Evolutionary conservation across 2,888 invertebrate species (phyloP).

Genomic region (Amiota communis): DNA sequence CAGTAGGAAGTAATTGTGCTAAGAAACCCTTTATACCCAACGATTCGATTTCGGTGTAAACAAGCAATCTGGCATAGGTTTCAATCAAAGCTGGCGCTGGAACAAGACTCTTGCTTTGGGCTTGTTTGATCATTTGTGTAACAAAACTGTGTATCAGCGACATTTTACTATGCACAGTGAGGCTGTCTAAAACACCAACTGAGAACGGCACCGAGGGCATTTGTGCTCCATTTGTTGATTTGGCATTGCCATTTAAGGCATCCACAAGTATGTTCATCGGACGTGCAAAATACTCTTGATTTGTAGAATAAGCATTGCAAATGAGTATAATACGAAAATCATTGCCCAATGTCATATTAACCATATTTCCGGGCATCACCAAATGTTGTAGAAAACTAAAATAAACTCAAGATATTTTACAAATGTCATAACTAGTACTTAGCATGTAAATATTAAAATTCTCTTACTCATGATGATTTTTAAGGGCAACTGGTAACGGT

Average conservation of each 20-base stretch:
- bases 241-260: constrained; percentile 83
- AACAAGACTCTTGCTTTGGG: constrained; percentile 88
- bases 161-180: constrained; percentile 98
- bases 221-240: constrained; percentile 76
- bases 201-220: constrained; percentile 90
- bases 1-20: constrained; percentile 85
- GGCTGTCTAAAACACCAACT: constrained; percentile 92
- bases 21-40: constrained; percentile 97
- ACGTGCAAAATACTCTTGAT: constrained; percentile 89
- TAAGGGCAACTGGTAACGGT: constrained; percentile 86
- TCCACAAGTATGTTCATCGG: constrained; percentile 95
- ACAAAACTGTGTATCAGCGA: constrained; percentile 86
- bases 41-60: constrained; percentile 97
- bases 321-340: constrained; percentile 93
- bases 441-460: neutral
- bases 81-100: constrained; percentile 94
- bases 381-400: constrained; percentile 86
- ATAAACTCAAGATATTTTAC: neutral
- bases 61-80: constrained; percentile 92
- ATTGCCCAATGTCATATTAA: constrained; percentile 86
- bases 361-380: constrained; percentile 81
- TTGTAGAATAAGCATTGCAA: constrained; percentile 96
- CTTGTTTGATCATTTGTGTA: constrained; percentile 91
- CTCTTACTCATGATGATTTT: constrained; percentile 85
- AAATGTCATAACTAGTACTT: neutral